Evolutionary conservation across 2,113 vertebrate genomes (phyloP).

Genomic region (Cyprinodon tularosa): DNA sequence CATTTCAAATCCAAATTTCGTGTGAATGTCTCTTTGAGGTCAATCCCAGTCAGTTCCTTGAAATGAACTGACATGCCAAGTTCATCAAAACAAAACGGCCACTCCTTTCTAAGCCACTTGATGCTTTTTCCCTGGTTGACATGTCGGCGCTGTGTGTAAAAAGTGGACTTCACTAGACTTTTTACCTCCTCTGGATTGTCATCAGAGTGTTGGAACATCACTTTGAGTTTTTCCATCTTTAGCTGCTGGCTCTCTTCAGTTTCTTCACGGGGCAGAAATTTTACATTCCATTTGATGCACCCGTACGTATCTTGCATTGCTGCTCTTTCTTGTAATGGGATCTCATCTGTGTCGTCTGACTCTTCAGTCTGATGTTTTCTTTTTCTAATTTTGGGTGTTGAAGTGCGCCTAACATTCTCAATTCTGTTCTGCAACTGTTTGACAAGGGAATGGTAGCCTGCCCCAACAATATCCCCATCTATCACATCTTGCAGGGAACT

Average conservation of each 20-base stretch:
- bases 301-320: conserved; percentile 17
- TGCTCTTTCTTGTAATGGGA: conserved; percentile 15
- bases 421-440: conserved; percentile 22
- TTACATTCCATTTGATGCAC: conserved; percentile 25
- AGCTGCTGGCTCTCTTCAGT: conserved; percentile 29
- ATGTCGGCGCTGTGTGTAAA: too few relatives aligned
- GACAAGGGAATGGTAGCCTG: conserved; percentile 4
- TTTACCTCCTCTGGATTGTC: too few relatives aligned
- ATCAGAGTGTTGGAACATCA: neutral
- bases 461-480: conserved; percentile 6
- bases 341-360: neutral
- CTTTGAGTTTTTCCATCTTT: conserved; percentile 32
- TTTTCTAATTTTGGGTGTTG: conserved; percentile 22
- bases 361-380: conserved; percentile 14
- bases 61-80: too few relatives aligned
- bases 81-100: too few relatives aligned
- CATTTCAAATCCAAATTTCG: too few relatives aligned
- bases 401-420: conserved; percentile 19
- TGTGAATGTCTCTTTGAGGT: too few relatives aligned
- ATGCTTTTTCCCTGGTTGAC: too few relatives aligned
- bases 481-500: conserved; percentile 18
- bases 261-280: conserved; percentile 28
- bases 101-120: too few relatives aligned
- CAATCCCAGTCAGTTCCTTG: too few relatives aligned
- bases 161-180: too few relatives aligned